Percentiles rank a stretch among this genome's conserved stretches.
These are phyloP conservation scores for Drosophila demipolita DNA, from an alignment of 2,888 invertebrate species.

Conservation along the genomic window DNA sequence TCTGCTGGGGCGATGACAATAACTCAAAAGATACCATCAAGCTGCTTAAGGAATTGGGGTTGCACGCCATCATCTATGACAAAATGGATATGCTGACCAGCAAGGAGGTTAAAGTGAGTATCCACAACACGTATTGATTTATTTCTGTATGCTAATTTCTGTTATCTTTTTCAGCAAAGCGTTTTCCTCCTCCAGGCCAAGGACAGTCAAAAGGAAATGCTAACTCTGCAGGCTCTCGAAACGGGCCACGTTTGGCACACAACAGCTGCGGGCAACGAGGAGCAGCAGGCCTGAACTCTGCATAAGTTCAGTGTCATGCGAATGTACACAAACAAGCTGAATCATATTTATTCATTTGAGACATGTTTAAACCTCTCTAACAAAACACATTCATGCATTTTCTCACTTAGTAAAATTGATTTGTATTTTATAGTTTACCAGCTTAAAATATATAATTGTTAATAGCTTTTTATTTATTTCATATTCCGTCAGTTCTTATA, in stretches of 20 bases:
- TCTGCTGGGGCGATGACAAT: conserved; percentile 99
- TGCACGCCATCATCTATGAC: conserved; percentile 98
- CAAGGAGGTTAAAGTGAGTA: conserved; percentile 83
- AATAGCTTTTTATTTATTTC: background rate
- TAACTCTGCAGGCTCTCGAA: conserved; percentile 84
- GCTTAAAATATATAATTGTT: background rate
- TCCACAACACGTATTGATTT: background rate
- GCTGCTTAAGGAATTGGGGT: conserved; percentile 93
- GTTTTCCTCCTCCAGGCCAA: conserved; percentile 93
- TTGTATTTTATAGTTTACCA: conserved; percentile 16
- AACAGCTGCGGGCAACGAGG: conserved; percentile 49
- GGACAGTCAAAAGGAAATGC: conserved; percentile 87
- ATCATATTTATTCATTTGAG: conserved; percentile 1
- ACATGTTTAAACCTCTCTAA: conserved; percentile 23
- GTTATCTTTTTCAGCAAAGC: conserved; percentile 88
- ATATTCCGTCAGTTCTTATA: background rate
- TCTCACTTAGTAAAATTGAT: conserved; percentile 43
- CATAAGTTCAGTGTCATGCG: conserved; percentile 16
- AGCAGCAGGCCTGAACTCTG: conserved; percentile 59
- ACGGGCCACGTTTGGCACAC: conserved; percentile 76
- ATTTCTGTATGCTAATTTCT: background rate
- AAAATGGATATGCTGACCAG: conserved; percentile 89
- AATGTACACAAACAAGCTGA: conserved; percentile 9
- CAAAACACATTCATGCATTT: conserved; percentile 30
- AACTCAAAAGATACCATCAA: conserved; percentile 94